Evolutionary conservation across 2,113 vertebrate genomes (phyloP), one percentile per base, ranked within the genome.

Genomic region (Aleadryas rufinucha): DNA sequence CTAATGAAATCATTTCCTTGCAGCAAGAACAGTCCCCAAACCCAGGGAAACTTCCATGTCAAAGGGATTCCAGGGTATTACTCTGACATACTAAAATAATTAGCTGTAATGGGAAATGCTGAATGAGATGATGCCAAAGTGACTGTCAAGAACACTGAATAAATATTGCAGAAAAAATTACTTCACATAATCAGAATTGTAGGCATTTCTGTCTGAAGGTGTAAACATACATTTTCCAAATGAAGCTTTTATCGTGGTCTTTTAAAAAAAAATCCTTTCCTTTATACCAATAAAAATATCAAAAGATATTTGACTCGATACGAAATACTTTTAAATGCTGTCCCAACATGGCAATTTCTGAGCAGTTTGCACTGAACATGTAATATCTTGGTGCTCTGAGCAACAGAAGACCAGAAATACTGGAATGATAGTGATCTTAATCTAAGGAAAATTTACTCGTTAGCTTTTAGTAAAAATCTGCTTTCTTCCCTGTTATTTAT

Each of bases 401-500:
- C 57, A 84, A 75, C 83, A 86, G 88, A 83, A 84, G 39, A 78
- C 31, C 52, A 87, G 53, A 39, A 89, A 77, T 16, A 20, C 52
- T 77, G 57, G 31, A 45, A 42, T 35, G 23, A 24, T 69, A 96
- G 80, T 57, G 71, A 83, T 96, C 52, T 65, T 87, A 45, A 68
- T 83, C 57, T 72, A 63, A 96, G 59, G 71, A 89, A 87, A 96
- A 97, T 95, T 90, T 90, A 95, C 47, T 81, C 85, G 60, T 95
- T 87, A 91, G 61, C 60, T 91, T 90, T 92, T 47, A 85, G 44
- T 45, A 91, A 59, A 22, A 37, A 83, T 57, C 57, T 59, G 45
- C 8, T 20, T 80, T 95, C 41, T 53, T 2, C 35, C 6, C 20
- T 53, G 41, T 50, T 94, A 72, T 82, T 87, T 87, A 76, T 54